Base-by-base conservation (phyloP, 2,888 invertebrate genomes). In the Lampropteryx suffumata region DNA sequence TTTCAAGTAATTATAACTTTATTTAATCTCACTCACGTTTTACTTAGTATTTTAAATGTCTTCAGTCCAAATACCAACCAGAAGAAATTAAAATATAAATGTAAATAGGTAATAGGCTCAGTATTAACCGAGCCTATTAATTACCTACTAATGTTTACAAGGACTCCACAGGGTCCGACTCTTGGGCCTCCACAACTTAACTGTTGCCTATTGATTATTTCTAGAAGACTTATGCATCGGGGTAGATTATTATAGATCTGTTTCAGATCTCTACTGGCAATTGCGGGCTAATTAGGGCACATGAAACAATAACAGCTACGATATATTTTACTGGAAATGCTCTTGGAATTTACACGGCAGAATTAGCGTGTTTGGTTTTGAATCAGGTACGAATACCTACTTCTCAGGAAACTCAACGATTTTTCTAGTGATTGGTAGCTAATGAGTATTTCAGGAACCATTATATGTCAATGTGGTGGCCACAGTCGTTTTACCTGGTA, bases 201-300 rank as follows among this genome's bases (percentile, higher is more conserved):
- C 4, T 17, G 17, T 17, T 17, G 17, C 4, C n/a, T n/a, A n/a
- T n/a, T n/a, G n/a, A n/a, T n/a, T n/a, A n/a, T n/a, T n/a, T n/a
- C n/a, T n/a, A n/a, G n/a, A 17, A 3, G 17, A 17, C 17, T 17
- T 17, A 3, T 3, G 17, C 4, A 3, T 17, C 4, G 17, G 17
- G n/a, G n/a, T n/a, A n/a, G n/a, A 27, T 37, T 7, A 3, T 29
- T n/a, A 6, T 6, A 12, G 10, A 0, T 0, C 9, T 28, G 1
- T 37, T 43, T 32, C 28, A 90, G 89, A 83, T 90, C 55, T 79
- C 84, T 1, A 85, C 82, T 3, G 89, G 88, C 1, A 82, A 75
- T 50, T 88, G 88, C 56, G 90, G 90, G n/a, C 72, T 89, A 0
- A 84, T 90, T 46, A 79, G 84, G 58, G 84, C 84, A 10, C 72